phyloP scores from a whole-genome alignment of 2,113 vertebrate species.

The Pachyramphus minor region DNA sequence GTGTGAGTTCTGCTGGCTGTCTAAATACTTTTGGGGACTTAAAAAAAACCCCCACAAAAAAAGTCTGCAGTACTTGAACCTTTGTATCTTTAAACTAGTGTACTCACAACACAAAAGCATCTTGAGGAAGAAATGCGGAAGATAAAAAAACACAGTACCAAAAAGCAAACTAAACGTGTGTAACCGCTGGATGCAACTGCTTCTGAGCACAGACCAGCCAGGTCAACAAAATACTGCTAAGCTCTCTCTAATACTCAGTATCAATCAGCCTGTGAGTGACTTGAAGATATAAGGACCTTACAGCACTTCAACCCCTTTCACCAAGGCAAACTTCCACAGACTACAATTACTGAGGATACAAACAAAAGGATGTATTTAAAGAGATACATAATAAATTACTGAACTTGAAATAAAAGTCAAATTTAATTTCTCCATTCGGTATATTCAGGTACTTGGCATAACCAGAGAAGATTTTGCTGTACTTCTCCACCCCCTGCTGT shows the following conservation, averaged over 20 bases:
- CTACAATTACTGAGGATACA: neutral
- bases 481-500: neutral
- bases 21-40: neutral
- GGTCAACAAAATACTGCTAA: neutral
- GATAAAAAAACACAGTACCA: neutral
- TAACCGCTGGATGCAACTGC: too few relatives aligned
- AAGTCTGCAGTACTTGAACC: neutral
- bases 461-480: neutral
- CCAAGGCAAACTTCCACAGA: accelerated
- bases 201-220: neutral
- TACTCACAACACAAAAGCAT: neutral
- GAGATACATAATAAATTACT: neutral
- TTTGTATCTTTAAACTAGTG: neutral
- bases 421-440: neutral
- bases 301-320: too few relatives aligned
- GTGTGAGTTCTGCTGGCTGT: neutral
- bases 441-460: accelerated
- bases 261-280: accelerated
- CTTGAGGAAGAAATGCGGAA: neutral
- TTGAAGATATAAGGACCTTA: neutral
- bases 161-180: accelerated
- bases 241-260: neutral
- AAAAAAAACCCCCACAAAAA: neutral
- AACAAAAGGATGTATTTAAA: neutral
- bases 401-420: neutral